phyloP scores from a whole-genome alignment of 2,888 invertebrate genomes.

The Lasioglossum lativentre region DNA sequence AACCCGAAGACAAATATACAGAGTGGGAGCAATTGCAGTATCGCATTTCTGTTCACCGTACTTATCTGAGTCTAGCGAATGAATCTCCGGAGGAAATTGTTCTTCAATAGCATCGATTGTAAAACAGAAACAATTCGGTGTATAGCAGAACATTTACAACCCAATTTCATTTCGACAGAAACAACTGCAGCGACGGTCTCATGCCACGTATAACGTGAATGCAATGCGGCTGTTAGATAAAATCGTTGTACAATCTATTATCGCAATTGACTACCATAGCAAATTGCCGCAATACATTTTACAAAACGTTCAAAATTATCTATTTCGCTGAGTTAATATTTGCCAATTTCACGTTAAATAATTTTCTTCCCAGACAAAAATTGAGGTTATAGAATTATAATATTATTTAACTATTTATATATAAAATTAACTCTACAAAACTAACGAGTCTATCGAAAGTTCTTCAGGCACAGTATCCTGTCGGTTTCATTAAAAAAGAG shows the following conservation, averaged over 20 bases:
- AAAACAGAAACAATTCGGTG: neutral
- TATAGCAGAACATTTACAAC: neutral
- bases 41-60: neutral
- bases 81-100: slow-evolving; percentile 1
- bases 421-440: neutral
- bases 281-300: neutral
- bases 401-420: too few species aligned
- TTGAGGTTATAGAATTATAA: too few species aligned
- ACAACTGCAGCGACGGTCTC: neutral
- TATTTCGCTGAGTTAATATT: neutral
- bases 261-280: neutral
- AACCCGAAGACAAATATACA: neutral
- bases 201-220: neutral
- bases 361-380: too few species aligned
- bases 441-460: neutral
- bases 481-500: neutral
- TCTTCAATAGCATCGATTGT: slow-evolving; percentile 2
- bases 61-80: neutral
- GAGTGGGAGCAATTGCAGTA: neutral
- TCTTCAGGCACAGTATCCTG: neutral
- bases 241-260: neutral
- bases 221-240: neutral
- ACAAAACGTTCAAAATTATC: neutral
- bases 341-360: neutral
- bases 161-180: slow-evolving; percentile 6